Conservation (phyloP, 2,888 invertebrate genomes). For the Hemithea aestivaria region DNA sequence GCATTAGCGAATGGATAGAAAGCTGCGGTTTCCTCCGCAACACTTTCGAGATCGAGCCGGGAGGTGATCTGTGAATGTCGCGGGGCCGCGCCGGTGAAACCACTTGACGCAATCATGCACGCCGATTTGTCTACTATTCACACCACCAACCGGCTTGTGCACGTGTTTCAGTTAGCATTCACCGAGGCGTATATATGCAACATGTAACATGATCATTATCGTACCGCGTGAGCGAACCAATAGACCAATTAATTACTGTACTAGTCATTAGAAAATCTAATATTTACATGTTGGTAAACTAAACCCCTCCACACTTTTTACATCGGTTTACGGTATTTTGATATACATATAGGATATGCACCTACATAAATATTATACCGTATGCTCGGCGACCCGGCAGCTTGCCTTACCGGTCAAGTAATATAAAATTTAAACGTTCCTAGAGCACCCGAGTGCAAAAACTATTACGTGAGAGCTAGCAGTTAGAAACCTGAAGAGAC, state of each 20-base stretch:
- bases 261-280: slow-evolving; percentile 9
- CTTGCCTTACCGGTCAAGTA: slow-evolving; percentile 13
- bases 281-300: slow-evolving; percentile 1
- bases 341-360: slow-evolving; percentile 17
- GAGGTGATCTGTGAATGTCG: slow-evolving; percentile 15
- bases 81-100: slow-evolving; percentile 37
- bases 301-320: slow-evolving; percentile 5
- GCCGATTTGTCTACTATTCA: slow-evolving; percentile 36
- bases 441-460: slow-evolving; percentile 3
- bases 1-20: slow-evolving; percentile 48
- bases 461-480: background rate
- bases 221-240: slow-evolving; percentile 8
- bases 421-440: background rate
- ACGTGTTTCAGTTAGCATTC: slow-evolving; percentile 12
- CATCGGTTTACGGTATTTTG: slow-evolving; percentile 14
- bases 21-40: slow-evolving; percentile 55
- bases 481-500: slow-evolving; percentile 4
- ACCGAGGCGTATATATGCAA: slow-evolving; percentile 11
- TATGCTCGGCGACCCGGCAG: slow-evolving; percentile 3
- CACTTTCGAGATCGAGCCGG: slow-evolving; percentile 48
- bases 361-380: no score
- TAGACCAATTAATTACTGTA: slow-evolving; percentile 18
- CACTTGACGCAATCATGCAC: slow-evolving; percentile 47
- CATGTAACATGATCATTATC: slow-evolving; percentile 18
- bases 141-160: slow-evolving; percentile 11